A percentile compares a stretch with the other conserved stretches of the same genome.
Conservation (phyloP, 2,797 vertebrate species). For the Peromyscus attwateri region DNA sequence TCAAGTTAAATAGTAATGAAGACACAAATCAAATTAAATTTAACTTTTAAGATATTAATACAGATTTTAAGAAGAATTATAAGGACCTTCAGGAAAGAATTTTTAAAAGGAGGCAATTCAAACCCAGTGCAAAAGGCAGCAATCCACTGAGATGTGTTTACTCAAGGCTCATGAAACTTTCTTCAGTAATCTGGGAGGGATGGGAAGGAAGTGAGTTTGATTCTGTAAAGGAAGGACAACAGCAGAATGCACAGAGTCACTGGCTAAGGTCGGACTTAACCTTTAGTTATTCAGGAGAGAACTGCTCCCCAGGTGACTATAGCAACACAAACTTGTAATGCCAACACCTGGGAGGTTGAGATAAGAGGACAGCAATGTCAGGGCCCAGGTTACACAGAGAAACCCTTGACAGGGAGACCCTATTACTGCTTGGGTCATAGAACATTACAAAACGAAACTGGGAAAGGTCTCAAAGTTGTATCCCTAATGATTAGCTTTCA, state of each 20-base stretch:
- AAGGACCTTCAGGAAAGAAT: conserved; percentile 7
- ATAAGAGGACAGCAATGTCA: not conserved
- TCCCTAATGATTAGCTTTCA: not conserved
- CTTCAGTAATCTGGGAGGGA: not conserved
- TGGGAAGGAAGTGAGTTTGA: not conserved
- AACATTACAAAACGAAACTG: not conserved
- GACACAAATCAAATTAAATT: conserved; percentile 20
- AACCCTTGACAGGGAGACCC: not conserved
- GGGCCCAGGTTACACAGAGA: not conserved
- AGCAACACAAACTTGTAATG: not conserved
- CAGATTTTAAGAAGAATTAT: conserved; percentile 20
- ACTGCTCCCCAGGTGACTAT: not conserved
- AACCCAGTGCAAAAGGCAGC: not conserved
- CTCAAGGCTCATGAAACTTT: not conserved
- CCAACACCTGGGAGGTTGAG: too few species aligned
- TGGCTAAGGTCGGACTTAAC: not conserved
- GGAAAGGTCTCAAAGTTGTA: not conserved
- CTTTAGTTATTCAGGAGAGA: not conserved
- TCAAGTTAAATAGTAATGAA: conserved; percentile 33
- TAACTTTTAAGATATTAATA: not conserved
- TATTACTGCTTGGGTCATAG: not conserved
- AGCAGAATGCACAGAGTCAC: not conserved
- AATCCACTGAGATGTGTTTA: not conserved
- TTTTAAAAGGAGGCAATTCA: not conserved
- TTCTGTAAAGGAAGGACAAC: not conserved